Percentiles rank a stretch among this genome's conserved stretches.
These are phyloP conservation scores for Oxycera nigricornis DNA, from an alignment of 2,888 invertebrate species.

Conservation along the genomic window DNA sequence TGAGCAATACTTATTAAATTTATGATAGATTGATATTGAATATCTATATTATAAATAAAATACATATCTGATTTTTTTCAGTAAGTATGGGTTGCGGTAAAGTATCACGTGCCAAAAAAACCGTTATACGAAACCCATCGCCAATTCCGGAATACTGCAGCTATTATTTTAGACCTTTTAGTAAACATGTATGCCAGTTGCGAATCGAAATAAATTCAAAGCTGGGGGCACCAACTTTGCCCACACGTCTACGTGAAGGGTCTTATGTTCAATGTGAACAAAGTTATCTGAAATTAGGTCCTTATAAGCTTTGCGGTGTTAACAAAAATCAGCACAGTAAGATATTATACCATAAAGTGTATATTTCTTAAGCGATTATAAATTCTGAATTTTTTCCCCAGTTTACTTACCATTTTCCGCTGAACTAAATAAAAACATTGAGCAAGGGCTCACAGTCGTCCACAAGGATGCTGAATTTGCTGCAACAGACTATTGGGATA, in stretches of 20 bases:
- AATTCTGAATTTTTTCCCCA: not conserved
- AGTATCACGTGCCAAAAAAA: constrained; percentile 56
- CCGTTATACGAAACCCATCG: constrained; percentile 55
- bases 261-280: constrained; percentile 6
- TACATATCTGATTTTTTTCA: constrained; percentile 42
- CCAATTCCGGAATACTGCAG: constrained; percentile 50
- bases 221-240: constrained; percentile 53
- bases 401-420: constrained; percentile 56
- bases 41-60: not conserved
- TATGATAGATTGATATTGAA: too few relatives aligned
- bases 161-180: constrained; percentile 56
- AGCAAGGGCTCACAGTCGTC: constrained; percentile 63
- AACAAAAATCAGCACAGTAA: constrained; percentile 70
- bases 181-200: constrained; percentile 57
- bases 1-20: too few relatives aligned
- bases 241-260: constrained; percentile 48
- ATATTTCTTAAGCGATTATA: not conserved
- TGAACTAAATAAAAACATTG: constrained; percentile 55
- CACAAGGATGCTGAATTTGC: constrained; percentile 62
- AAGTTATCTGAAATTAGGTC: constrained; percentile 55
- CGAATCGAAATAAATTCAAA: constrained; percentile 55
- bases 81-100: constrained; percentile 57
- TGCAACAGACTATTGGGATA: constrained; percentile 67
- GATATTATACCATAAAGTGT: constrained; percentile 47
- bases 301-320: constrained; percentile 65